Percentiles rank a stretch among this genome's conserved stretches.
These are phyloP conservation scores for Coenonympha glycerion DNA, from an alignment of 2,888 invertebrate genomes.

Conservation along the genomic window DNA sequence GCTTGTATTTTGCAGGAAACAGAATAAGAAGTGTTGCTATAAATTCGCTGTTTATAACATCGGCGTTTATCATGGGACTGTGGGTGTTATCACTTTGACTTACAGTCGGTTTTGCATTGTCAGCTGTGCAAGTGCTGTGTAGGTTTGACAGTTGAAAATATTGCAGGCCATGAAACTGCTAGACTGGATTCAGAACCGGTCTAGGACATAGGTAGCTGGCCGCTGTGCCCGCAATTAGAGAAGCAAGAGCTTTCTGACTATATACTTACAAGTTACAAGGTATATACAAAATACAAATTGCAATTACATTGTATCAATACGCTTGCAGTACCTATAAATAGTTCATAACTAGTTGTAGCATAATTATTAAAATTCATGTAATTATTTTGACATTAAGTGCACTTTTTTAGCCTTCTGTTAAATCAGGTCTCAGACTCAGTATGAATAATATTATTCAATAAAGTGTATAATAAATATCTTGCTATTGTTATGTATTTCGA, in stretches of 20 bases:
- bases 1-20: conserved; percentile 29
- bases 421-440: no score
- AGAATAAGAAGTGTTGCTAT: conserved; percentile 26
- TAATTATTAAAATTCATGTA: neutral
- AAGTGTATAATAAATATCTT: no score
- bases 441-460: no score
- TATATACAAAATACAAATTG: conserved; percentile 10
- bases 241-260: conserved; percentile 24
- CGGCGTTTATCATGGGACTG: conserved; percentile 1
- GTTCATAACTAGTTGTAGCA: neutral
- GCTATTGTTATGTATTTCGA: no score
- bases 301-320: conserved; percentile 1
- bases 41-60: conserved; percentile 24
- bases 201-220: conserved; percentile 30
- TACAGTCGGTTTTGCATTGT: conserved; percentile 23
- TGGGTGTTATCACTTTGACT: conserved; percentile 1
- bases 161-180: conserved; percentile 33
- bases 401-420: no score
- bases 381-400: neutral
- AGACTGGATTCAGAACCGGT: conserved; percentile 36
- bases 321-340: conserved; percentile 1
- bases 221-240: conserved; percentile 28
- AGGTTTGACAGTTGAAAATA: conserved; percentile 35
- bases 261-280: no score
- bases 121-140: conserved; percentile 3